Evolutionary conservation across 2,797 vertebrate genomes (phyloP), one percentile per base, ranked within the genome.

Genomic region (Catamblyrhynchus diadema): DNA sequence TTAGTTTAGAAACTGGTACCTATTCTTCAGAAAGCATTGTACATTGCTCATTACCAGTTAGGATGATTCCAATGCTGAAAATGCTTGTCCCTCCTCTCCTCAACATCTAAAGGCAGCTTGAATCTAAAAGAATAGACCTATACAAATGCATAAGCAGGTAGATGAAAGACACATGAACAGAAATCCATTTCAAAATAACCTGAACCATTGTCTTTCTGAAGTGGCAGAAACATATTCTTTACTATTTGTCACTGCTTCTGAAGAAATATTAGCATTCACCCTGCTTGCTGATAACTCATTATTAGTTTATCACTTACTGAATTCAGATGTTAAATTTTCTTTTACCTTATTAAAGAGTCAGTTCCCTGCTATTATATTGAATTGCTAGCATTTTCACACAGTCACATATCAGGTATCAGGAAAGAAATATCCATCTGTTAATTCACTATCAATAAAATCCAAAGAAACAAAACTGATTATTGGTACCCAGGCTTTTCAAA

Each of bases 401-500:
- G 35, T 62, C 50, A 27, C 11, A 37, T 71, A 75, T 78, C 2
- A 7, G 45, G 27, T 42, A 72, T 21, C 25, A 83, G 28, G 47
- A 78, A 86, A 70, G 32, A 73, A 81, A 86, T 54, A 80, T 10
- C 65, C 47, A 79, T 72, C 62, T 90, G 59, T 64, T 84, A 91
- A 94, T 42, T 53, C 44, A 70, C 50, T 72, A 42, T 79, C 91
- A 81, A 91, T 81, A 79, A 90, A 81, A 81, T 66, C 69, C 48
- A 54, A 92, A 85, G 39, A 86, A 91, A 37, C 8, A 30, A 60
- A 89, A 54, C 28, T 39, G 72, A 89, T 61, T 92, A 80, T 42
- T 69, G 75, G 47, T 66, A 51, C 25, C 64, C 28, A 61, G 42
- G 56, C 57, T 89, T 96, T 92, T 74, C 70, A 91, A 88, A 96